Evolutionary conservation across 2,888 invertebrate genomes (phyloP), one percentile per base, ranked within the genome.

Genomic region (Volucella zonaria): DNA sequence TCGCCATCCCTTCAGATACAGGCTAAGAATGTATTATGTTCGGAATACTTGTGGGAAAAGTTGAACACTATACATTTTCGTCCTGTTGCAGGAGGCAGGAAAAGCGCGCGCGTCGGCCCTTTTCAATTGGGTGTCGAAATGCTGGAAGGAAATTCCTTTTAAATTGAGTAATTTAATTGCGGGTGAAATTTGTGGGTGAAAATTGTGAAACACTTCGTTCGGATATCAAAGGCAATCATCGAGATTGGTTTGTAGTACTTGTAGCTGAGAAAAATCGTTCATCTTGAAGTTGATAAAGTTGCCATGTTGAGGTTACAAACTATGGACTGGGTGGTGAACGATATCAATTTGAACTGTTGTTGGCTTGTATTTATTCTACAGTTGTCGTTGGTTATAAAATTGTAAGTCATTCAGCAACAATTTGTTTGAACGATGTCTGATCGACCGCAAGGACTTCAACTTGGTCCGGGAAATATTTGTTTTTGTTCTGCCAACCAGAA

Each of bases 111-210:
- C n/a, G 9, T 10, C 23, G 31, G 71, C 38, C 49, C 47, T 73
- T 52, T 77, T 62, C 51, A 73, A 82, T 82, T 78, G 74, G 64
- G 79, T 83, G 79, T 66, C 79, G 70, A 83, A 83, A 83, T 83
- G 68, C 56, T 79, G 58, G 51, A 59, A 75, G 82, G 79, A 83
- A 75, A 79, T 83, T 74, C 70, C n/a, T 54, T 70, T 66, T 18
- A 67, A 79, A 83, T 83, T 83, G 74, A 79, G 82, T 79, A 70
- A 79, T 79, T 83, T 66, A 68, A 77, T 77, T 77, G 62, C 40
- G 82, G 74, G 47, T 64, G 74, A 23, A 81, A 59, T 64, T 68
- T 74, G 82, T 62, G 74, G 62, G 58, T 43, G 66, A 52, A 31
- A 67, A 64, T 73, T 71, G 71, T 10, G 51, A 62, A 82, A 56